Percentiles rank a stretch among this genome's conserved stretches.
phyloP scores from a whole-genome alignment of 1,140 invertebrate species.

The Campoletis sonorensis region DNA sequence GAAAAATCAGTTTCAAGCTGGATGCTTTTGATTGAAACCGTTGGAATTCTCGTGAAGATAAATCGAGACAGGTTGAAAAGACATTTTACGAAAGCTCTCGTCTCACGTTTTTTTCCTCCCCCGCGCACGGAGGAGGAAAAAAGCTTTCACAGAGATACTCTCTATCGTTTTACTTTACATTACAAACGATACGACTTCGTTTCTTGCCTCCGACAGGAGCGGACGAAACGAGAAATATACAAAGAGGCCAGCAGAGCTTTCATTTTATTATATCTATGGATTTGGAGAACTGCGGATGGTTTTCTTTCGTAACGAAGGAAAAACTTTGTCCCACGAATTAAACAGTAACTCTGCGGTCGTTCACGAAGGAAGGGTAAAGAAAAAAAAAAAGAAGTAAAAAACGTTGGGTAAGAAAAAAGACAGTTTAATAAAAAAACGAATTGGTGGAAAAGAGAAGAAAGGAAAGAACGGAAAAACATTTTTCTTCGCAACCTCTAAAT shows the following conservation, averaged over 20 bases:
- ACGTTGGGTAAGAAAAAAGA: neutral
- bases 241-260: constrained; percentile 4
- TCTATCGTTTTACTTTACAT: constrained; percentile 60
- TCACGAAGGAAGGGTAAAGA: neutral
- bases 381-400: too few relatives aligned
- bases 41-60: neutral
- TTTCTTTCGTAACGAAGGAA: constrained; percentile 58
- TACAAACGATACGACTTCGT: constrained; percentile 54
- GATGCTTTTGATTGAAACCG: neutral
- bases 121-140: neutral
- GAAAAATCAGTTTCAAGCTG: neutral
- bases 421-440: neutral
- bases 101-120: neutral
- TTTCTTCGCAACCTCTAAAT: constrained; percentile 63
- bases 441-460: constrained; percentile 25
- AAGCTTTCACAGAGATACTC: constrained; percentile 8
- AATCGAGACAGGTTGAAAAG: neutral
- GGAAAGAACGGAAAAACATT: constrained; percentile 63
- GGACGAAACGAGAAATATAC: constrained; percentile 8
- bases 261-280: neutral
- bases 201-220: constrained; percentile 32
- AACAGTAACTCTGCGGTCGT: constrained; percentile 57
- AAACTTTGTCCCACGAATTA: constrained; percentile 63
- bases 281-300: constrained; percentile 9
- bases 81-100: constrained; percentile 11